Percentiles rank a stretch among this genome's conserved stretches.
Evolutionary conservation across 2,797 vertebrate genomes (phyloP).

Genomic region (Acridotheres tristis): DNA sequence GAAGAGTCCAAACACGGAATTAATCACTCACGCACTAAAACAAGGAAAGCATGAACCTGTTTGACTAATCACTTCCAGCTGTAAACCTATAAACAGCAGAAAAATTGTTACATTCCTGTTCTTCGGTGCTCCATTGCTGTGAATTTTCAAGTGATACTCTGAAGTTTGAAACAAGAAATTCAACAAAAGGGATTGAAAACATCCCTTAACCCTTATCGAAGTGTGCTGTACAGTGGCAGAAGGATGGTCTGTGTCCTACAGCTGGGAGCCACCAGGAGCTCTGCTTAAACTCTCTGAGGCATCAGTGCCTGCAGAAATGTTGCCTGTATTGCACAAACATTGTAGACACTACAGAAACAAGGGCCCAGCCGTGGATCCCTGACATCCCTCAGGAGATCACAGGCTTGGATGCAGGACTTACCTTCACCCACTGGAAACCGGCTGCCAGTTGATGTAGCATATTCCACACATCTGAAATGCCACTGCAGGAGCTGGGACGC

Average conservation of each 20-base stretch:
- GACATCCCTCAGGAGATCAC: background rate
- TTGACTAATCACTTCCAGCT: background rate
- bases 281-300: background rate
- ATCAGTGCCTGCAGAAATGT: background rate
- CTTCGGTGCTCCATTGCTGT: background rate
- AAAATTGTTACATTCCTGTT: background rate
- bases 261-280: background rate
- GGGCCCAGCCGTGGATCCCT: background rate
- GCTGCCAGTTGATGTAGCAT: constrained; percentile 75
- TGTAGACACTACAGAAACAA: background rate
- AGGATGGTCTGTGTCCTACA: background rate
- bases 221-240: background rate
- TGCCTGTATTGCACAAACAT: background rate
- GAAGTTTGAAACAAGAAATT: background rate
- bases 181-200: background rate
- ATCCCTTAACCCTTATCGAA: background rate
- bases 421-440: constrained; percentile 79
- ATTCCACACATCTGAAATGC: constrained; percentile 67
- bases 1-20: background rate
- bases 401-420: constrained; percentile 32
- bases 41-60: background rate
- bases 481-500: background rate
- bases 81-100: background rate
- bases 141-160: background rate
- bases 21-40: background rate